These are phyloP conservation scores for Cepaea hortensis DNA, from an alignment of 2,888 invertebrate species.

Conservation along the genomic window DNA sequence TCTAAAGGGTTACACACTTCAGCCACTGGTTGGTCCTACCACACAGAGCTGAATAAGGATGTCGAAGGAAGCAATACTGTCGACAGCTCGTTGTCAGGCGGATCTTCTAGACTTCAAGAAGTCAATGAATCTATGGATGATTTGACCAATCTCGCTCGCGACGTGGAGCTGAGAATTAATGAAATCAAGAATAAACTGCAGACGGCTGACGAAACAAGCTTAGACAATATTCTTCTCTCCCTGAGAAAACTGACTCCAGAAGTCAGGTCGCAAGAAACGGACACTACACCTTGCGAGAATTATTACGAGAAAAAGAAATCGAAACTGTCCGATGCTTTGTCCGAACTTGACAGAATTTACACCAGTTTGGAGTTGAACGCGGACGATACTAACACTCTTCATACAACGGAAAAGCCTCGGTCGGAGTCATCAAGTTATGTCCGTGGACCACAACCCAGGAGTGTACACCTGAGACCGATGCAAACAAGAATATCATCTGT, in stretches of 20 bases:
- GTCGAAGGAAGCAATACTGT: neutral
- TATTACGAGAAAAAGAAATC: conserved; percentile 60
- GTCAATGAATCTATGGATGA: conserved; percentile 66
- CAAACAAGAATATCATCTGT: conserved; percentile 47
- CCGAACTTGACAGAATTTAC: conserved; percentile 72
- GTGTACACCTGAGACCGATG: conserved; percentile 42
- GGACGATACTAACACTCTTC: conserved; percentile 50
- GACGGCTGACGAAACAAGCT: conserved; percentile 63
- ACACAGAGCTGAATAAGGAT: neutral
- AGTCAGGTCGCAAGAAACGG: conserved; percentile 58
- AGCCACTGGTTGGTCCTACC: conserved; percentile 16
- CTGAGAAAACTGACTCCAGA: conserved; percentile 65
- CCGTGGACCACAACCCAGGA: conserved; percentile 28
- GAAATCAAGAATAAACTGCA: conserved; percentile 66
- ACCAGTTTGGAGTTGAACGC: conserved; percentile 64
- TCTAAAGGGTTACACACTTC: conserved; percentile 22
- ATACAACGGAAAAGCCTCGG: neutral
- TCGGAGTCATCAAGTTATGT: conserved; percentile 22
- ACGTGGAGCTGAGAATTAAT: conserved; percentile 67
- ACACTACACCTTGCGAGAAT: conserved; percentile 59
- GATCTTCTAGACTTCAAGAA: conserved; percentile 36
- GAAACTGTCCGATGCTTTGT: conserved; percentile 69
- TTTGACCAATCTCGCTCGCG: conserved; percentile 62
- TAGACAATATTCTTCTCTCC: conserved; percentile 66
- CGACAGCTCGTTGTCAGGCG: neutral